Evolutionary conservation across 2,888 invertebrate genomes (phyloP).

Genomic region (Onchidella celtica): DNA sequence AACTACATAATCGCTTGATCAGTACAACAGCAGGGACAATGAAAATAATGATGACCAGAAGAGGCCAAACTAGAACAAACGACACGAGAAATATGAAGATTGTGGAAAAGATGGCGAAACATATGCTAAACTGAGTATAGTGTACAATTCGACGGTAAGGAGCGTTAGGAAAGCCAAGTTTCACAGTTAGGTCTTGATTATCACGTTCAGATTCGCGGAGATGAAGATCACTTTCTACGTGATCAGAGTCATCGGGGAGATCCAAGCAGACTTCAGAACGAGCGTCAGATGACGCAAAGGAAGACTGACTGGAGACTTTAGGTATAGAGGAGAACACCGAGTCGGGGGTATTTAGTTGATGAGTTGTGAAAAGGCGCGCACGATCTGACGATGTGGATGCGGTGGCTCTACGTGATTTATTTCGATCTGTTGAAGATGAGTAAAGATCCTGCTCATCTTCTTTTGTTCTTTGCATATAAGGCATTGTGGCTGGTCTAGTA

Average conservation of each 20-base stretch:
- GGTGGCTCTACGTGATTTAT: slow-evolving; percentile 2
- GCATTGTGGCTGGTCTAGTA: slow-evolving; percentile 17
- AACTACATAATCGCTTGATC: slow-evolving; percentile 71
- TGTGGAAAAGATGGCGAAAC: slow-evolving; percentile 64
- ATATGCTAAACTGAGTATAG: slow-evolving; percentile 80
- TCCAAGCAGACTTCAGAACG: slow-evolving; percentile 55
- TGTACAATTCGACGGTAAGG: slow-evolving; percentile 80
- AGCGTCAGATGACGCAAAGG: slow-evolving; percentile 51
- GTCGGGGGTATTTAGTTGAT: slow-evolving; percentile 18
- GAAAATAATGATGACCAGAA: slow-evolving; percentile 78
- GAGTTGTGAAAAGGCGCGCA: slow-evolving; percentile 6
- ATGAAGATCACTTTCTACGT: slow-evolving; percentile 32
- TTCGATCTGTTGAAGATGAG: not conserved
- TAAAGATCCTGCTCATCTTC: not conserved
- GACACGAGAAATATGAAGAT: slow-evolving; percentile 76
- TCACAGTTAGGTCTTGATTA: slow-evolving; percentile 27
- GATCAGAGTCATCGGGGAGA: slow-evolving; percentile 49
- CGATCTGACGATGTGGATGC: slow-evolving; percentile 34
- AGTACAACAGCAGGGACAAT: slow-evolving; percentile 78
- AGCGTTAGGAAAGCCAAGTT: slow-evolving; percentile 75
- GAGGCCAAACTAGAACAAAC: slow-evolving; percentile 80
- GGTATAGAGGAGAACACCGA: slow-evolving; percentile 31
- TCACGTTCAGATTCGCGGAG: not conserved
- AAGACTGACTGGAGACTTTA: slow-evolving; percentile 50
- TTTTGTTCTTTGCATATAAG: slow-evolving; percentile 37